These are phyloP conservation scores for Sceloporus tristichus DNA, from an alignment of 2,113 vertebrate species.

Conservation along the genomic window DNA sequence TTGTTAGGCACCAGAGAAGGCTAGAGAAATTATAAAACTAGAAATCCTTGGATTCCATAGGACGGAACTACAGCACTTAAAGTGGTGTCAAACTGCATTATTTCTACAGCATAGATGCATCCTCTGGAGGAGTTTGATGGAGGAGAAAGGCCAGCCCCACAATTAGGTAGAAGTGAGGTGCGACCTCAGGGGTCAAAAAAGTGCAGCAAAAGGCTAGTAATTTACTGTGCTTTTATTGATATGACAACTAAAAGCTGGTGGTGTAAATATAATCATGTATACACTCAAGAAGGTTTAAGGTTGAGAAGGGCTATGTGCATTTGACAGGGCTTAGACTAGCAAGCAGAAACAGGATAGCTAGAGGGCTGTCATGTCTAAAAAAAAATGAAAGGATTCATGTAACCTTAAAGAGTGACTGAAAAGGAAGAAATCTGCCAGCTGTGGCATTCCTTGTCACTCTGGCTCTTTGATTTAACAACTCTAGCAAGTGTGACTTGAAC, in stretches of 20 bases:
- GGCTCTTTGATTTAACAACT: not conserved
- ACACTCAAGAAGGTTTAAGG: not conserved
- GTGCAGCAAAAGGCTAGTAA: no score
- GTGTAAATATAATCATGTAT: not conserved
- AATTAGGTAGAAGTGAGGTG: no score
- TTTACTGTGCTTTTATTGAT: no score
- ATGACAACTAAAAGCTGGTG: no score
- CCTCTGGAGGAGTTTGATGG: not conserved
- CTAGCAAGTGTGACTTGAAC: not conserved
- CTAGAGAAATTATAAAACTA: no score
- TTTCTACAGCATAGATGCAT: no score
- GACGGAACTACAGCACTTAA: no score
- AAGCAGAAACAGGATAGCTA: not conserved
- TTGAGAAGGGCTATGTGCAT: not conserved
- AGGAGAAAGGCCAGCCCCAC: not conserved
- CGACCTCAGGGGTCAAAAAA: no score
- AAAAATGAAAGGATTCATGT: no score
- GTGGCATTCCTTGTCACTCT: not conserved
- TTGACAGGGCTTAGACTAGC: not conserved
- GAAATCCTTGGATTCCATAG: no score
- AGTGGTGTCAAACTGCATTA: no score
- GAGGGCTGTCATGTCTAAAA: not conserved
- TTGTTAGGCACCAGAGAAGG: no score
- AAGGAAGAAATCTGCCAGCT: not conserved
- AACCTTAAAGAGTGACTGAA: not conserved